Evolutionary conservation across 2,888 invertebrate species (phyloP).

Genomic region (Euclidia mi): DNA sequence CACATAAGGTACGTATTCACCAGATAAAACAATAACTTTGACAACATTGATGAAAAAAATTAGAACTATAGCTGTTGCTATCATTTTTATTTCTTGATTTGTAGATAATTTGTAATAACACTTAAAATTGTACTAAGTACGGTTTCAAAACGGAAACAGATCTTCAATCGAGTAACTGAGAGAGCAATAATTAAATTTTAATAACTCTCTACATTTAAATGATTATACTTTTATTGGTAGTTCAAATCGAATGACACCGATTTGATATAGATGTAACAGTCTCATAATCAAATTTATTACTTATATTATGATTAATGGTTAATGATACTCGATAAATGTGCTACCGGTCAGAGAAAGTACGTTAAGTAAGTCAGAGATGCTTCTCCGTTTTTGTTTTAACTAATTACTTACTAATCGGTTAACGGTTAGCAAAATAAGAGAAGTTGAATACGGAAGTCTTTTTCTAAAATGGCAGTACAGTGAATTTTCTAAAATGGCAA

Average conservation of each 20-base stretch:
- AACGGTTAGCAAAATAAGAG: too few species aligned
- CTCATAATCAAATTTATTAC: conserved; percentile 57
- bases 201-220: conserved; percentile 37
- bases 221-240: conserved; percentile 51
- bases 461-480: too few species aligned
- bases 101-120: neutral
- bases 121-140: neutral
- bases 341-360: conserved; percentile 26
- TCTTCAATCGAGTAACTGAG: neutral
- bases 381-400: too few species aligned
- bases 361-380: too few species aligned
- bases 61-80: too few species aligned
- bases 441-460: too few species aligned
- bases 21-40: too few species aligned
- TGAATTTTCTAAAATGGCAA: too few species aligned
- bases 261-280: conserved; percentile 46
- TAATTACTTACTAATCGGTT: too few species aligned
- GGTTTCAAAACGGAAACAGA: conserved; percentile 8
- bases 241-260: conserved; percentile 40
- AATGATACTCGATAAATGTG: conserved; percentile 29
- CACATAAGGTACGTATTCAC: too few species aligned
- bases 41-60: too few species aligned
- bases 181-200: conserved; percentile 19
- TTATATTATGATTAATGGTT: conserved; percentile 42
- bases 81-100: neutral